Evolutionary conservation across 2,797 vertebrate genomes (phyloP).

Genomic region (Karalla daura): DNA sequence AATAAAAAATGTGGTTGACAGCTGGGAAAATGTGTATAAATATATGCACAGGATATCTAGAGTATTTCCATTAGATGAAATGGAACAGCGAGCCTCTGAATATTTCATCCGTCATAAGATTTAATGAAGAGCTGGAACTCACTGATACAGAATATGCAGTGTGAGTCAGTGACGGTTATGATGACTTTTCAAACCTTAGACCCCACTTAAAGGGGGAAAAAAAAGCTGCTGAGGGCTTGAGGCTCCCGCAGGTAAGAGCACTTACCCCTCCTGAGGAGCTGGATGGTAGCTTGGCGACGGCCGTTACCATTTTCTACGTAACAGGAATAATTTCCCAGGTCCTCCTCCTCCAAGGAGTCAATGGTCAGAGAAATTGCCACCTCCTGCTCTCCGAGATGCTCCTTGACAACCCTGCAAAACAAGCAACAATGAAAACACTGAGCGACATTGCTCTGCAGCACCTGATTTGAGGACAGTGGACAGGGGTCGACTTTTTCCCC

Average conservation of each 20-base stretch:
- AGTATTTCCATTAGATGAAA: conserved; percentile 49
- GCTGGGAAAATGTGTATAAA: conserved; percentile 31
- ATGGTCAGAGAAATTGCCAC: conserved; percentile 97
- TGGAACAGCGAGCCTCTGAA: conserved; percentile 20
- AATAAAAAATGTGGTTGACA: neutral
- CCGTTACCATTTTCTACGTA: conserved; percentile 97
- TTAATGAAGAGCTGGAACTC: conserved; percentile 34
- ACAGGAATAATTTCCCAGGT: conserved; percentile 98
- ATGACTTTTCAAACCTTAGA: neutral
- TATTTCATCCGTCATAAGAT: conserved; percentile 39
- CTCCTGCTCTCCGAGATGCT: conserved; percentile 97
- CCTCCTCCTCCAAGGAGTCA: conserved; percentile 93
- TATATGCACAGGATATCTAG: conserved; percentile 1
- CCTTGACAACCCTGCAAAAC: conserved; percentile 89
- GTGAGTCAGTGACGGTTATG: conserved; percentile 9
- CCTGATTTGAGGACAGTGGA: neutral
- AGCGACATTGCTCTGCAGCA: neutral
- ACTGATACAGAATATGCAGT: conserved; percentile 27
- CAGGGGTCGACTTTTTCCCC: neutral
- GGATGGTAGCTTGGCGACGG: conserved; percentile 92
- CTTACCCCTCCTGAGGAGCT: conserved; percentile 94
- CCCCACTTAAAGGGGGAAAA: neutral
- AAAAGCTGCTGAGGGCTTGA: neutral
- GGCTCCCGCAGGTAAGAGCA: neutral
- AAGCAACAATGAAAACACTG: conserved; percentile 44